Evolutionary conservation across 2,888 invertebrate species (phyloP), one percentile per base, ranked within the genome.

Genomic region (Epirrhoe alternata): DNA sequence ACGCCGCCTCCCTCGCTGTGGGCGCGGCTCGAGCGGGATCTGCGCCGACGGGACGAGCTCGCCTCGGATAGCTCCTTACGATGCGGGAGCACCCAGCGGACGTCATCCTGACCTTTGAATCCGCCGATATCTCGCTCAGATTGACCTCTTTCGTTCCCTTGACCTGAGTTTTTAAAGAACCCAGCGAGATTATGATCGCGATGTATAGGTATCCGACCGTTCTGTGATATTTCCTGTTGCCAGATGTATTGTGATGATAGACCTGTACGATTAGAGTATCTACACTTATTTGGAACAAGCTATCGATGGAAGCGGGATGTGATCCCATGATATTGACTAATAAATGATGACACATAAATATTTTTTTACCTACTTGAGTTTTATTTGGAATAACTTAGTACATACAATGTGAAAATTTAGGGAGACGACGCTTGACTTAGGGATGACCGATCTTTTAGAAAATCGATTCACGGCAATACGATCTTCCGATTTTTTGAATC

Each of bases 11-110:
- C n/a, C 42, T 2, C 14, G n/a, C 8, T 49, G 6, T 54, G 49
- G 50, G 33, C 45, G 33, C 16, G 31, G n/a, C 42, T 63, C n/a
- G 51, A 56, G 51, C 14, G n/a, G 5, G 31, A 56, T 3, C 51
- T 63, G 38, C 49, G 53, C 1, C 16, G 30, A 4, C 12, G 8
- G 42, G 62, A 56, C 42, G 35, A 7, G 31, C 5, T 42, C 17
- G 4, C 12, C 38, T 10, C 12, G 12, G 38, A 42, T 4, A 0
- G 38, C 38, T 42, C 12, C 12, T 42, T 12, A 42, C 38, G 12
- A n/a, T n/a, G n/a, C n/a, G n/a, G n/a, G n/a, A n/a, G n/a, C n/a
- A n/a, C n/a, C n/a, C n/a, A n/a, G n/a, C n/a, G n/a, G n/a, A n/a
- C n/a, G n/a, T n/a, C n/a, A n/a, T n/a, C n/a, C n/a, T n/a, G n/a